Percentiles rank a stretch among this genome's conserved stretches.
phyloP scores from a whole-genome alignment of 2,113 vertebrate species.

The Dipodomys merriami region DNA sequence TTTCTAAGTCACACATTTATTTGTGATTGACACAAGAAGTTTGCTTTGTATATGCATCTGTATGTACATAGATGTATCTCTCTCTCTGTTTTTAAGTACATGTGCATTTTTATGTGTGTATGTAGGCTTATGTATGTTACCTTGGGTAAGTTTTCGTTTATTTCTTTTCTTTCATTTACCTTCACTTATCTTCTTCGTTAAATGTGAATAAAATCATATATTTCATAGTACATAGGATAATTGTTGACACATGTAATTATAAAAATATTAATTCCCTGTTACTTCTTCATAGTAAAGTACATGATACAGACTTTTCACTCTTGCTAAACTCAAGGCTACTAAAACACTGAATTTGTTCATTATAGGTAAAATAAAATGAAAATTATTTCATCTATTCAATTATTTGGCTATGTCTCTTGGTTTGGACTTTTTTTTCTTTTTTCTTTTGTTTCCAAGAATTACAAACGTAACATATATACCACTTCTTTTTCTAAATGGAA shows the following conservation, averaged over 20 bases:
- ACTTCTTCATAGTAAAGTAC: background rate
- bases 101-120: background rate
- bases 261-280: background rate
- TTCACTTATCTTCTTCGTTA: background rate
- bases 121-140: background rate
- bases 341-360: constrained; percentile 20
- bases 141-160: background rate
- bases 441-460: background rate
- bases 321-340: background rate
- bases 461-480: background rate
- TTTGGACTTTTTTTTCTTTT: no score
- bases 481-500: background rate
- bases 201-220: background rate
- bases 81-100: background rate
- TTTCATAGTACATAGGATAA: background rate
- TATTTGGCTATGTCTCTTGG: background rate
- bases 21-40: background rate
- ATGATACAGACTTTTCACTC: background rate
- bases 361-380: constrained; percentile 11
- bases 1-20: background rate
- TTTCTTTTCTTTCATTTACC: background rate
- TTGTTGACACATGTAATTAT: background rate
- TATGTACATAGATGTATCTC: background rate
- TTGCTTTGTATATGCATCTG: background rate
- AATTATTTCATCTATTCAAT: constrained; percentile 8